Evolutionary conservation across 1,140 invertebrate genomes (phyloP), one percentile per base, ranked within the genome.

Genomic region (Drosophila elegans): DNA sequence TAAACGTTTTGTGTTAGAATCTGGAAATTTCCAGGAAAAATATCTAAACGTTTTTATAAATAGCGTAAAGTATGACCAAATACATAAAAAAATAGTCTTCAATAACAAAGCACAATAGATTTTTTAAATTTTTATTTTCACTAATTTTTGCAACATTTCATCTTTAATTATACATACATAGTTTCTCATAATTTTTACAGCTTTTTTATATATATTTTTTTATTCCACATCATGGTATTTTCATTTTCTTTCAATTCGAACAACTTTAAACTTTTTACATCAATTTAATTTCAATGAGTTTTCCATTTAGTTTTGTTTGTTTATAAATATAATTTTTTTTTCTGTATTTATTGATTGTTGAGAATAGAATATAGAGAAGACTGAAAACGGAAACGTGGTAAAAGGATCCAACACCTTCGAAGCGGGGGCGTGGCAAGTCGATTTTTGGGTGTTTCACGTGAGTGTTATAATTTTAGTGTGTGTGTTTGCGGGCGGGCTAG

Each of bases 111-210:
- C 0, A 3, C 16, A 3, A 9, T 41, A n/a, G 12, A 39, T 72
- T 78, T 84, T 85, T 34, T 34, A 66, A 57, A 51, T 77, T 85
- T 80, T 85, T 86, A 85, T 86, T 85, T 86, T 85, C 63, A 85
- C 81, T 85, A 85, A 86, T 86, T 80, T 55, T 75, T 86, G 82
- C 81, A 85, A 85, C 74, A 86, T 86, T 86, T 86, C 76, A 75
- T 86, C 71, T 74, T 84, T 80, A 84, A 86, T 74, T 85, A 81
- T 85, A 85, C 81, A 85, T 86, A 81, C 82, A 85, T 85, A 85
- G 78, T 81, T 84, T 85, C 48, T 84, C 78, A 86, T 84, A 79
- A 68, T 84, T 85, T 86, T 81, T 85, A 85, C 78, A 85, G 44
- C 78, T 74, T 74, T 74, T 78, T 57, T 77, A 48, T 62, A 73